Percentiles rank a stretch among this genome's conserved stretches.
Conservation (phyloP, 2,888 invertebrate species). For the Eurois occulta region DNA sequence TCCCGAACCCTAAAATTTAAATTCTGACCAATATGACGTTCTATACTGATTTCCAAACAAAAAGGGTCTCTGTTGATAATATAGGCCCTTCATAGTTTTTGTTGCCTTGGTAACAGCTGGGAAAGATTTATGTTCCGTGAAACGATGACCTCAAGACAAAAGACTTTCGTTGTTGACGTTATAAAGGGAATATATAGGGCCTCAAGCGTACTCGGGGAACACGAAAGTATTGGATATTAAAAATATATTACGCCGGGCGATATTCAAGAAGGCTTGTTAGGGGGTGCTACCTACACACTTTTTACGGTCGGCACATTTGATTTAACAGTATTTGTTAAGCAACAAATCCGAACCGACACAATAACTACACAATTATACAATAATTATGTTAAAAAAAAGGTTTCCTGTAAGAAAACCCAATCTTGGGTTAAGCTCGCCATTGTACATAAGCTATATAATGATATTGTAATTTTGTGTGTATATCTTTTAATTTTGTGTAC, state of each 20-base stretch:
- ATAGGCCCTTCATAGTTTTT: slow-evolving; percentile 51
- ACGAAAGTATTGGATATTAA: slow-evolving; percentile 10
- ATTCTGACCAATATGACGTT: slow-evolving; percentile 15
- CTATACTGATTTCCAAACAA: slow-evolving; percentile 26
- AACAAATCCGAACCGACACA: background rate
- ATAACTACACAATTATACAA: no score
- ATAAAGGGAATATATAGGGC: background rate
- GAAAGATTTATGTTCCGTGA: slow-evolving; percentile 54
- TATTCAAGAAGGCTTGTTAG: background rate
- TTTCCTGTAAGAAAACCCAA: no score
- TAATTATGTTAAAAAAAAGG: no score
- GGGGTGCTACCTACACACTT: no score
- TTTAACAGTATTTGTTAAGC: background rate
- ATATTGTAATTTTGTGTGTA: no score
- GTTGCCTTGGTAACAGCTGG: slow-evolving; percentile 61
- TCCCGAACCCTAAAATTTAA: slow-evolving; percentile 25
- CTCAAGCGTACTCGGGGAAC: slow-evolving; percentile 3
- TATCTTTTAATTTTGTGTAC: no score
- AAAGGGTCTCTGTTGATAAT: slow-evolving; percentile 49
- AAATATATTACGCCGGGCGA: slow-evolving; percentile 1
- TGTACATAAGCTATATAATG: no score
- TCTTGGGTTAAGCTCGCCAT: no score
- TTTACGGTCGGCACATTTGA: background rate
- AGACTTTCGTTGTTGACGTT: slow-evolving; percentile 6
- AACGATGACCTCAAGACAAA: slow-evolving; percentile 18